Percentiles rank a stretch among this genome's conserved stretches.
Evolutionary conservation across 2,797 vertebrate species (phyloP).

Genomic region (Picus viridis): DNA sequence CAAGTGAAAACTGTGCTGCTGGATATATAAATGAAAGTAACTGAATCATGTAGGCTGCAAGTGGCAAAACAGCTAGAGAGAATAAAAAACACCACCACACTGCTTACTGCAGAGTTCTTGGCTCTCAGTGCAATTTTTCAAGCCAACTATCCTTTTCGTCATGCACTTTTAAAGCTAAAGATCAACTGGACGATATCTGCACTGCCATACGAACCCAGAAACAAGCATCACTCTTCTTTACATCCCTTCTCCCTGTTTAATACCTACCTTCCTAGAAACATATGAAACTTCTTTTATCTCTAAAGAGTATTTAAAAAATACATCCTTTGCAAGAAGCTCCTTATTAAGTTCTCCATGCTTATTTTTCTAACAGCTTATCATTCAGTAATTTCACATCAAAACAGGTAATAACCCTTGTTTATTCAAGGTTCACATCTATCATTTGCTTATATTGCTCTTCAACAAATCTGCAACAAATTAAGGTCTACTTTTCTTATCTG

Average conservation of each 20-base stretch:
- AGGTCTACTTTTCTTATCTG: not conserved
- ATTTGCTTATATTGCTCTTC: not conserved
- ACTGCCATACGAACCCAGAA: not conserved
- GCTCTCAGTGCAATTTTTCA: not conserved
- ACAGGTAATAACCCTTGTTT: not conserved
- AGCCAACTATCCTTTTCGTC: not conserved
- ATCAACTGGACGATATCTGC: not conserved
- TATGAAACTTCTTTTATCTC: not conserved
- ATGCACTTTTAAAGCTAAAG: conserved; percentile 9
- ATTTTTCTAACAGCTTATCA: not conserved
- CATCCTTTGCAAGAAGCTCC: not conserved
- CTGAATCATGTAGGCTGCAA: not conserved
- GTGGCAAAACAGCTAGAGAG: fast-evolving
- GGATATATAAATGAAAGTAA: not conserved
- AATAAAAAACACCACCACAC: not conserved
- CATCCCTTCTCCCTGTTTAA: not conserved
- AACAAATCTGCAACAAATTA: not conserved
- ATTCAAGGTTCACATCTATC: not conserved
- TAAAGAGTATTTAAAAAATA: not conserved
- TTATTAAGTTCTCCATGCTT: not conserved
- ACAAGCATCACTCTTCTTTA: not conserved
- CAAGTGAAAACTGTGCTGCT: not conserved
- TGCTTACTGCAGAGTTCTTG: not conserved
- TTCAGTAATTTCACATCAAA: not conserved
- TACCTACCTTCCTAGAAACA: not conserved